Conservation (phyloP, 2,888 invertebrate species). For the Drosophila infuscata region DNA sequence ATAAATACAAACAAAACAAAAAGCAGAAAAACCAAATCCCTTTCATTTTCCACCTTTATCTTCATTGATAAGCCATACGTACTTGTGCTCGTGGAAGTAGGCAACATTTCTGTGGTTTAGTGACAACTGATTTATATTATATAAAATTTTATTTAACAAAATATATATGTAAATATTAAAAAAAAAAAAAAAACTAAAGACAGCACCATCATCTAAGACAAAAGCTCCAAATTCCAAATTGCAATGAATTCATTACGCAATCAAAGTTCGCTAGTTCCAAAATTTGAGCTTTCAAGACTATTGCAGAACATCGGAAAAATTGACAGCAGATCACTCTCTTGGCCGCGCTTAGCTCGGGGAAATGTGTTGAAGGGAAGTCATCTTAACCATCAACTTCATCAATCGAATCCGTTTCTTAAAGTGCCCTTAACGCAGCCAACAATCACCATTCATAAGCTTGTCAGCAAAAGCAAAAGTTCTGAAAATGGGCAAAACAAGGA, state of each 20-base stretch:
- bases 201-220: neutral
- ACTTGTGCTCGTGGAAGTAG: slow-evolving; percentile 2
- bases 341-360: slow-evolving; percentile 22
- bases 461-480: too few species aligned
- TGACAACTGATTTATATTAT: slow-evolving; percentile 11
- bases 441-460: neutral
- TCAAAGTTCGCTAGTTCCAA: neutral
- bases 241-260: slow-evolving; percentile 15
- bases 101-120: slow-evolving; percentile 1
- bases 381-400: neutral
- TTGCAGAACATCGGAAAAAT: slow-evolving; percentile 23
- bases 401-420: neutral
- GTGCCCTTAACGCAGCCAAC: slow-evolving; percentile 1
- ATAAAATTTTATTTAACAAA: slow-evolving; percentile 5
- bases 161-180: slow-evolving; percentile 5
- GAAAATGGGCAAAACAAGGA: slow-evolving; percentile 10
- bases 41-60: neutral
- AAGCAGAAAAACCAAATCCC: slow-evolving; percentile 4
- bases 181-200: neutral
- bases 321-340: slow-evolving; percentile 26
- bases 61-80: neutral
- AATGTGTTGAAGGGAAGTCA: neutral
- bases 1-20: slow-evolving; percentile 70
- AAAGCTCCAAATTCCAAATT: slow-evolving; percentile 37
- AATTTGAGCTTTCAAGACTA: slow-evolving; percentile 8